Base-by-base conservation (phyloP, 1,140 invertebrate genomes). In the Drosophila trapezifrons region DNA sequence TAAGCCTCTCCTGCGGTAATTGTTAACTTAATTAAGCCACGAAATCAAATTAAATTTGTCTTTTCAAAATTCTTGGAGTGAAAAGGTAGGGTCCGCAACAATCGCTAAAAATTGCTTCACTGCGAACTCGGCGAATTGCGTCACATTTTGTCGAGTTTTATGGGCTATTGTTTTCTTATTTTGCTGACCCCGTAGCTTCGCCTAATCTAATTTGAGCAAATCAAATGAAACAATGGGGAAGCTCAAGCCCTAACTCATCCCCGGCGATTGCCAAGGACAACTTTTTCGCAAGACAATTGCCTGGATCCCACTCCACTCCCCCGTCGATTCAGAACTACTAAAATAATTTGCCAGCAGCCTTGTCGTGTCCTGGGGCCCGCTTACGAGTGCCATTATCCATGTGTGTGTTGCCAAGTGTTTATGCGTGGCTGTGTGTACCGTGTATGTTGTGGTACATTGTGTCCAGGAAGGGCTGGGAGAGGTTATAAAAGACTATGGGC, bases 331-430 rank as follows among this genome's bases (percentile, higher is more conserved):
- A 58, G 60, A 58, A 54, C 40, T 43, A 76, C 35, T 69, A 76
- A 76, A 76, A 76, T 76, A 76, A 76, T 76, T 76, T 76, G 62
- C 73, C 55, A 76, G 63, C 47, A 66, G 37, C 73, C 52, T 76
- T 76, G 54, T 54, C 63, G 55, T 59, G 62, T 67, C 73, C 57
- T 35, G 74, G 63, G 63, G 40, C 49, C 47, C 52, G 52, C 71
- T 64, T 51, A 65, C 62, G 54, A 76, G 73, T 47, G 29, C 57
- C 38, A 79, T 71, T 71, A 71, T 71, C 67, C 65, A 17, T 57
- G 67, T 70, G 67, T 70, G 65, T 58, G 51, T 25, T 45, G 22
- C 54, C 59, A 58, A 63, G 59, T 37, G 22, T 45, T 62, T 63
- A 43, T 65, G 20, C 17, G 42, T n/a, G 55, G 55, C 8, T 43